Conservation (phyloP, 2,888 invertebrate genomes). For the Tenthredo scrophulariae region DNA sequence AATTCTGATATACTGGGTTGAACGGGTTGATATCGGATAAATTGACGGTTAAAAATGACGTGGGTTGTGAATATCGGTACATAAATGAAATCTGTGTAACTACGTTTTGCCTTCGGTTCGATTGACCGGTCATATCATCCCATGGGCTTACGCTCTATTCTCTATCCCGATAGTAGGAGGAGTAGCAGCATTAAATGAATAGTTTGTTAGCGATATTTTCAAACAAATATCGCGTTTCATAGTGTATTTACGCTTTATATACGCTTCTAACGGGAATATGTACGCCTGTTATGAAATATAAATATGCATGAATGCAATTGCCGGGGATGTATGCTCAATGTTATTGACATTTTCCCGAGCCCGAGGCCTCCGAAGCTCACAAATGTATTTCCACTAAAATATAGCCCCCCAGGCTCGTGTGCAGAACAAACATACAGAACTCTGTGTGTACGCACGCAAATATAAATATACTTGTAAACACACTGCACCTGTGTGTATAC, state of each 20-base stretch:
- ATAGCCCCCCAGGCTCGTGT: constrained; percentile 16
- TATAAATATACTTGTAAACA: constrained; percentile 1
- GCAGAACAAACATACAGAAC: constrained; percentile 9
- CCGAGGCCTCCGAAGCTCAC: background rate
- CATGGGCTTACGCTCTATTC: background rate
- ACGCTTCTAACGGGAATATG: constrained; percentile 29
- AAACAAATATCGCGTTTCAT: constrained; percentile 51
- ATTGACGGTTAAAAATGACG: constrained; percentile 29
- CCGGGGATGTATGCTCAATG: constrained; percentile 49
- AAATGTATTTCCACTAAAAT: constrained; percentile 43
- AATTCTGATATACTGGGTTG: constrained; percentile 27
- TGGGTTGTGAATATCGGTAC: background rate
- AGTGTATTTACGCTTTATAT: constrained; percentile 46
- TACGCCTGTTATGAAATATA: constrained; percentile 61
- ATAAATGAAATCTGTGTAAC: background rate
- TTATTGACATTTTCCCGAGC: constrained; percentile 45
- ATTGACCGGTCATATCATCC: constrained; percentile 19
- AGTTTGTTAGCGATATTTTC: constrained; percentile 50
- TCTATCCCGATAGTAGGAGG: background rate
- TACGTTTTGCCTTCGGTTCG: constrained; percentile 6
- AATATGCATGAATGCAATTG: constrained; percentile 74
- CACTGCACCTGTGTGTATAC: background rate
- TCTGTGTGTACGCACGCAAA: background rate
- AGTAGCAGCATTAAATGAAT: constrained; percentile 16
- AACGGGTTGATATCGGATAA: constrained; percentile 33